These are phyloP conservation scores for Microctonus hyperodae DNA, from an alignment of 2,888 invertebrate genomes.

Conservation along the genomic window DNA sequence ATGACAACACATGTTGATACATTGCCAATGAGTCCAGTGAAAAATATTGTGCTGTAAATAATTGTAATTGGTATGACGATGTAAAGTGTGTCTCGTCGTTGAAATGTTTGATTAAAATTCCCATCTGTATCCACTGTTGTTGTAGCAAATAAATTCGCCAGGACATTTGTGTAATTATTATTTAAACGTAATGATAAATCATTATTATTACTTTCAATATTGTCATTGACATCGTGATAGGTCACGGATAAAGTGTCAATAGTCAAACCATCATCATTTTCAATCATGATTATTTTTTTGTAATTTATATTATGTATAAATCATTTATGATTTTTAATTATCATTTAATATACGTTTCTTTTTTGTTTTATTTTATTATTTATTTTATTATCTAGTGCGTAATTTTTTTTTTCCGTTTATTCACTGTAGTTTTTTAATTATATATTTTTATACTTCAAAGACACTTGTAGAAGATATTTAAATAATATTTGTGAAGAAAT, in stretches of 20 bases:
- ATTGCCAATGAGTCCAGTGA: constrained; percentile 80
- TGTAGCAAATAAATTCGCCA: constrained; percentile 25
- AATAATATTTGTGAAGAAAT: no score
- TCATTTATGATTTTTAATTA: not conserved
- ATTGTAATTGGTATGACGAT: constrained; percentile 73
- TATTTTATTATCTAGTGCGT: no score
- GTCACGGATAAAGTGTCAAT: constrained; percentile 27
- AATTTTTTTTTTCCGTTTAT: no score
- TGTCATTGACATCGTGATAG: not conserved
- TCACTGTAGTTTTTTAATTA: no score
- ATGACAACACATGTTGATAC: constrained; percentile 82
- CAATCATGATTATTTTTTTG: constrained; percentile 6
- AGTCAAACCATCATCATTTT: constrained; percentile 32
- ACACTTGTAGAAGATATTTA: no score
- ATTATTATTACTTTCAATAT: not conserved
- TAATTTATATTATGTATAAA: not conserved
- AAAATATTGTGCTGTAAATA: constrained; percentile 73
- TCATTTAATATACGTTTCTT: no score
- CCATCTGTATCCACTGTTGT: constrained; percentile 23
- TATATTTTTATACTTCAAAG: no score
- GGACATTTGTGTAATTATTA: constrained; percentile 34
- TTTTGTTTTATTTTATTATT: not conserved
- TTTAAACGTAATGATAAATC: constrained; percentile 4
- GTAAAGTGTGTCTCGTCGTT: constrained; percentile 66
- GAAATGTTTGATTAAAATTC: constrained; percentile 18